Evolutionary conservation across 2,113 vertebrate genomes (phyloP).

Genomic region (Silurus meridionalis): DNA sequence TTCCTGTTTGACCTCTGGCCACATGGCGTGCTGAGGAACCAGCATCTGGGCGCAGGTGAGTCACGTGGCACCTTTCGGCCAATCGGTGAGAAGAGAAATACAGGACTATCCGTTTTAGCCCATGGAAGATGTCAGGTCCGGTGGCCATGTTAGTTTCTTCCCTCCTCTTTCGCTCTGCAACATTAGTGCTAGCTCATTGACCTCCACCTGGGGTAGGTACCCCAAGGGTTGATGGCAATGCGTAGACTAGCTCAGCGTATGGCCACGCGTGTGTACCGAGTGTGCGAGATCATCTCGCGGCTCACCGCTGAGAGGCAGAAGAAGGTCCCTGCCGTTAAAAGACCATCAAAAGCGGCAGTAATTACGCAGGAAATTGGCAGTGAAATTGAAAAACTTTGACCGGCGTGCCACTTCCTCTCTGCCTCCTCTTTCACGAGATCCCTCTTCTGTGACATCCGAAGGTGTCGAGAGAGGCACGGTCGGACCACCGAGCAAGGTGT

Average conservation of each 20-base stretch:
- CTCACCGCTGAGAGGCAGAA: conserved; percentile 64
- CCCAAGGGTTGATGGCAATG: conserved; percentile 73
- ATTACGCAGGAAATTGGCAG: conserved; percentile 83
- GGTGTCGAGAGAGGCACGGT: conserved; percentile 57
- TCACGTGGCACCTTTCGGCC: conserved; percentile 8
- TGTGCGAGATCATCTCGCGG: conserved; percentile 52
- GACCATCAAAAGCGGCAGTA: conserved; percentile 79
- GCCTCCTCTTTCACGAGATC: conserved; percentile 44
- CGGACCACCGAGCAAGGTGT: conserved; percentile 50
- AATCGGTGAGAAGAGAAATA: background rate
- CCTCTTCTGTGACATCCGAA: conserved; percentile 65
- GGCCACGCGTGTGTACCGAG: background rate
- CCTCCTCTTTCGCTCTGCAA: conserved; percentile 28
- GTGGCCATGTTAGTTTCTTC: conserved; percentile 41
- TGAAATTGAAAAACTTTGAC: conserved; percentile 86
- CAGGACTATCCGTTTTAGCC: conserved; percentile 16
- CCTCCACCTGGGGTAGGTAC: conserved; percentile 53
- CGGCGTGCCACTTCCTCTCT: conserved; percentile 60
- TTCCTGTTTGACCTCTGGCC: conserved; percentile 95
- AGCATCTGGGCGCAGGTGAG: conserved; percentile 44
- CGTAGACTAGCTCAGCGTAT: conserved; percentile 49
- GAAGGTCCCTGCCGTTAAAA: conserved; percentile 76
- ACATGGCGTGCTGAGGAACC: conserved; percentile 56
- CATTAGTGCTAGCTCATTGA: conserved; percentile 59
- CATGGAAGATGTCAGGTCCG: conserved; percentile 38